Conservation (phyloP, 2,113 vertebrate species). For the Rhea americana region DNA sequence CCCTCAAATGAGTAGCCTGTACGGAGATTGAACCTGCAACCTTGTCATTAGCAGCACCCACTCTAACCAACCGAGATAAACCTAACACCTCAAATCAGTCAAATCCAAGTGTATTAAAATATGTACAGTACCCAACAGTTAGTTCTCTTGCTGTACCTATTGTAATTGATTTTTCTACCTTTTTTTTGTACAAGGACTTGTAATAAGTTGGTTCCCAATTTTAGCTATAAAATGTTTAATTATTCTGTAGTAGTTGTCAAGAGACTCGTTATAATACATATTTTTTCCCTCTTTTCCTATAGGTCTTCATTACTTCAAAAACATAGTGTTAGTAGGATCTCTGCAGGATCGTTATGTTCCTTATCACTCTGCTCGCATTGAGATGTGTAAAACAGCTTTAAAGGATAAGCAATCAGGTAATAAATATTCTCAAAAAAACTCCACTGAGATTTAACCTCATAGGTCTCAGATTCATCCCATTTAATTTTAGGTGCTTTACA, state of each 20-base stretch:
- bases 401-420: constrained; percentile 98
- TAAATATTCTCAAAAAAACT: constrained; percentile 6
- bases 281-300: neutral
- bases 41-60: too few species aligned
- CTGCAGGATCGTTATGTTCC: constrained; percentile 98
- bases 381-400: constrained; percentile 99
- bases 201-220: neutral
- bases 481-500: neutral
- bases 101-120: neutral
- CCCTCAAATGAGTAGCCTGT: too few species aligned
- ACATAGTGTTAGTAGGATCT: constrained; percentile 95
- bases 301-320: constrained; percentile 98
- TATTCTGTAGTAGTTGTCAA: neutral
- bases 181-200: neutral
- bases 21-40: too few species aligned
- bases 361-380: constrained; percentile 97
- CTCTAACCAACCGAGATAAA: too few species aligned
- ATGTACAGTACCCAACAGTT: neutral
- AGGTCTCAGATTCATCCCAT: neutral
- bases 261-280: neutral
- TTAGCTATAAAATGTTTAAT: neutral
- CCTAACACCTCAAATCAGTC: too few species aligned
- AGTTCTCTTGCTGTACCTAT: neutral
- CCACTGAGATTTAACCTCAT: neutral
- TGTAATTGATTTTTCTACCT: neutral